phyloP scores from a whole-genome alignment of 2,113 vertebrate genomes.

The Colistium nudipinnis region DNA sequence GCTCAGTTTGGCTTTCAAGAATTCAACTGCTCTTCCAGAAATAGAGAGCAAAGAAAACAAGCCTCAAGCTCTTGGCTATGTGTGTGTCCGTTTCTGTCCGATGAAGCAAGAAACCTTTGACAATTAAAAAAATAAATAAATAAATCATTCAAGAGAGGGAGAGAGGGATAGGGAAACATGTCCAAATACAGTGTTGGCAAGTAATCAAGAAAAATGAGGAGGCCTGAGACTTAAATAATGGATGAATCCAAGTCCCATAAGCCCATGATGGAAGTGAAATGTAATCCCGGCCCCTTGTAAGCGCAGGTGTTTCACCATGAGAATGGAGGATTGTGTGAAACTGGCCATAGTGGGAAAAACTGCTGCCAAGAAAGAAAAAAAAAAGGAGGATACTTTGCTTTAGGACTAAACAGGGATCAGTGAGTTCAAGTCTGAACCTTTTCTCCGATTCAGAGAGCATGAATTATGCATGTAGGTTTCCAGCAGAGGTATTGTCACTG shows the following conservation, averaged over 20 bases:
- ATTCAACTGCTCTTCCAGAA: conserved; percentile 5
- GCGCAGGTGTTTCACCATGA: conserved; percentile 5
- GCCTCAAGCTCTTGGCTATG: neutral
- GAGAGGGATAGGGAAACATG: too few relatives aligned
- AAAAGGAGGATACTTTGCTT: too few relatives aligned
- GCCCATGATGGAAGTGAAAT: neutral
- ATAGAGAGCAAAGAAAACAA: neutral
- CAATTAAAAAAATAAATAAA: too few relatives aligned
- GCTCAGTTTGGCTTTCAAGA: conserved; percentile 23
- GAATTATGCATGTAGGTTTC: neutral
- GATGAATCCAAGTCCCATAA: neutral
- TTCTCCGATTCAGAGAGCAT: neutral
- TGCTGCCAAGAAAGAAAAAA: conserved; percentile 1
- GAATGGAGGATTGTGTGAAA: too few relatives aligned
- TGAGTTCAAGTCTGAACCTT: too few relatives aligned
- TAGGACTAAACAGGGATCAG: too few relatives aligned
- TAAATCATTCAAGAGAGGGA: too few relatives aligned
- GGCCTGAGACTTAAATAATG: neutral
- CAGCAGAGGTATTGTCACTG: too few relatives aligned
- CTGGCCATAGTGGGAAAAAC: too few relatives aligned
- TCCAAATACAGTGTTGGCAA: too few relatives aligned
- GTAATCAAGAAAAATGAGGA: too few relatives aligned
- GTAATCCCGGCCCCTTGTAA: neutral
- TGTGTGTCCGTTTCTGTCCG: neutral
- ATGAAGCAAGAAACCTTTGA: too few relatives aligned